Evolutionary conservation across 2,888 invertebrate genomes (phyloP).

Genomic region (Tanypteryx hageni): DNA sequence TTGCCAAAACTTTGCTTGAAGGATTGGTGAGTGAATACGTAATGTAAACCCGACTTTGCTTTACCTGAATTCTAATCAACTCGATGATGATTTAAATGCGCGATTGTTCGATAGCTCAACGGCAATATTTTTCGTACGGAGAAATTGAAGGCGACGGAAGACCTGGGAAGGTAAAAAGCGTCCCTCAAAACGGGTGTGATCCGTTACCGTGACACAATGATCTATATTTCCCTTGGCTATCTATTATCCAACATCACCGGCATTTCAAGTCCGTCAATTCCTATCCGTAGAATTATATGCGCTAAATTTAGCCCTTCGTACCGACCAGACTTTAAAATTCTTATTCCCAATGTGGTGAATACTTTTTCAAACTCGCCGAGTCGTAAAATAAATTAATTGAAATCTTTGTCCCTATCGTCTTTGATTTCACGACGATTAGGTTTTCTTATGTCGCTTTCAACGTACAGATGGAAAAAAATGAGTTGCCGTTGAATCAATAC

Average conservation of each 20-base stretch:
- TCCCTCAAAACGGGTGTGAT: neutral
- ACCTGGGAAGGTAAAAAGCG: too few relatives aligned
- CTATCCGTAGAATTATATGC: neutral
- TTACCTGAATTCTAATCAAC: slow-evolving; percentile 14
- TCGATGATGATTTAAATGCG: slow-evolving; percentile 1
- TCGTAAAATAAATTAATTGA: neutral
- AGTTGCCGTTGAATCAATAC: neutral
- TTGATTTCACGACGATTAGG: neutral
- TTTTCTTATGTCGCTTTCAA: neutral
- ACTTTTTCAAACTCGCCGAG: neutral
- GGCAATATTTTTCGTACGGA: neutral
- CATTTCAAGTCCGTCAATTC: neutral
- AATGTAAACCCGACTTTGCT: neutral
- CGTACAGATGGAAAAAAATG: neutral
- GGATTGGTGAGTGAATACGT: neutral
- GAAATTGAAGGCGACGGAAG: neutral
- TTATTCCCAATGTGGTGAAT: neutral
- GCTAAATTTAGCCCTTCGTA: too few relatives aligned
- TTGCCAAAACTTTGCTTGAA: neutral
- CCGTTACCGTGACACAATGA: neutral
- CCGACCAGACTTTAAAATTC: too few relatives aligned
- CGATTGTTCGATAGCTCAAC: neutral
- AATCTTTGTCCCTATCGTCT: neutral
- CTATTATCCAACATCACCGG: neutral
- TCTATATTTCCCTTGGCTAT: neutral